Evolutionary conservation across 2,113 vertebrate species (phyloP).

Genomic region (Myocastor coypus): DNA sequence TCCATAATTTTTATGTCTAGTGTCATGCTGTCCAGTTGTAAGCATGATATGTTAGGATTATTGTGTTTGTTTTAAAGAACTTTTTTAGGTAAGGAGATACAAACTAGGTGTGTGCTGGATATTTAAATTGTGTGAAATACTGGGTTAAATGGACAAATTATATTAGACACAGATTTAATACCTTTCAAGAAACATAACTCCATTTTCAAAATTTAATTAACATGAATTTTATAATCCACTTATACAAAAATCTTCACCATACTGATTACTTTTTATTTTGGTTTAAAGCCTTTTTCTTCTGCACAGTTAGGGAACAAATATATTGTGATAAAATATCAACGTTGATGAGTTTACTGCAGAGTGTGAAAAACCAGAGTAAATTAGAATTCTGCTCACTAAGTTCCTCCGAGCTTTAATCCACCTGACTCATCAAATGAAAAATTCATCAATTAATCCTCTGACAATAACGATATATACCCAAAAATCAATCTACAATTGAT

Average conservation of each 20-base stretch:
- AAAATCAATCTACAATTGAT: slow-evolving; percentile 93
- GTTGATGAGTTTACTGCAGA: slow-evolving; percentile 83
- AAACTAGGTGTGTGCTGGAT: slow-evolving; percentile 6
- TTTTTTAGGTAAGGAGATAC: slow-evolving; percentile 25
- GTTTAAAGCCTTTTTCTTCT: neutral
- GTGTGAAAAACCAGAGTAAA: slow-evolving; percentile 83
- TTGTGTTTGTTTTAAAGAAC: slow-evolving; percentile 47
- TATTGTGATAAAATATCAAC: slow-evolving; percentile 78
- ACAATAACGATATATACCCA: slow-evolving; percentile 92
- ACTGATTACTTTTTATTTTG: slow-evolving; percentile 63
- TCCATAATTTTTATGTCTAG: slow-evolving; percentile 35
- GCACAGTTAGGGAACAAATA: slow-evolving; percentile 70
- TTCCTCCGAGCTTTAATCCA: slow-evolving; percentile 85
- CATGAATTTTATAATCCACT: slow-evolving; percentile 26
- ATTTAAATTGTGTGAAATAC: slow-evolving; percentile 42
- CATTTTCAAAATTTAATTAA: slow-evolving; percentile 63
- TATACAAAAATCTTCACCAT: neutral
- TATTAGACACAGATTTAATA: slow-evolving; percentile 48
- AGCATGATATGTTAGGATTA: neutral
- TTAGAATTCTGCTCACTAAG: slow-evolving; percentile 91
- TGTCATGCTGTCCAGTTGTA: slow-evolving; percentile 33
- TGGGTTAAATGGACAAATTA: neutral
- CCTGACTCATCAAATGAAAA: slow-evolving; percentile 94
- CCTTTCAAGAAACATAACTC: slow-evolving; percentile 53
- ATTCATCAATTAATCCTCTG: slow-evolving; percentile 94